Conservation (phyloP, 2,797 vertebrate genomes). For the Typhlichthys subterraneus region DNA sequence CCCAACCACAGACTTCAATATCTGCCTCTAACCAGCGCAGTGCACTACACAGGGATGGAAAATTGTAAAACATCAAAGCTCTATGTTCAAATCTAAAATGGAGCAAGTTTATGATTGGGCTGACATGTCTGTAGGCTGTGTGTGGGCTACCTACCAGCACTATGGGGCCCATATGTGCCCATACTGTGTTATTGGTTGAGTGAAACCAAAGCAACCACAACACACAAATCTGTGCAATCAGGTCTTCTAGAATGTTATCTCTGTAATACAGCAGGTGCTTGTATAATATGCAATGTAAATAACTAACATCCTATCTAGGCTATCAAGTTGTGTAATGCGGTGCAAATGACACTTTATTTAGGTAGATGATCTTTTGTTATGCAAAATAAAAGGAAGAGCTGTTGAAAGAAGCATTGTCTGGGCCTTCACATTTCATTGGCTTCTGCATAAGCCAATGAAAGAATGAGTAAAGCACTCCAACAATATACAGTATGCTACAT, state of each 20-base stretch:
- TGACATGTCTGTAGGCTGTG: slow-evolving; percentile 37
- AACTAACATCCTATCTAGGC: not conserved
- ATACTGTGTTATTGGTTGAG: slow-evolving; percentile 20
- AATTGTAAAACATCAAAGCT: slow-evolving; percentile 39
- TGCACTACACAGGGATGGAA: slow-evolving; percentile 27
- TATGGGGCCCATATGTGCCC: not conserved
- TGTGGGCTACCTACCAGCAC: not conserved
- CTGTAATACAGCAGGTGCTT: slow-evolving; percentile 26
- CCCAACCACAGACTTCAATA: slow-evolving; percentile 64
- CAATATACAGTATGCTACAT: slow-evolving; percentile 22
- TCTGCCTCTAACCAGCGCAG: slow-evolving; percentile 32
- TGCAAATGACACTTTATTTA: slow-evolving; percentile 15
- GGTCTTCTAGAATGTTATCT: slow-evolving; percentile 38
- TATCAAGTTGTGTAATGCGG: no score
- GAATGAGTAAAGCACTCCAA: slow-evolving; percentile 18
- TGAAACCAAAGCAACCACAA: slow-evolving; percentile 4
- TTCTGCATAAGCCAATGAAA: slow-evolving; percentile 18
- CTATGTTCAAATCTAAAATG: slow-evolving; percentile 32
- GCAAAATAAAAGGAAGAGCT: slow-evolving; percentile 56
- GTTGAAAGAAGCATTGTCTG: slow-evolving; percentile 64
- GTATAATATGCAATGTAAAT: slow-evolving; percentile 19
- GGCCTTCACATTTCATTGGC: slow-evolving; percentile 26
- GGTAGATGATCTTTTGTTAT: slow-evolving; percentile 60
- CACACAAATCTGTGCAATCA: slow-evolving; percentile 17
- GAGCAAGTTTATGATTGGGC: slow-evolving; percentile 27